These are phyloP conservation scores for Arenicola marina DNA, from an alignment of 2,888 invertebrate genomes.

Conservation along the genomic window DNA sequence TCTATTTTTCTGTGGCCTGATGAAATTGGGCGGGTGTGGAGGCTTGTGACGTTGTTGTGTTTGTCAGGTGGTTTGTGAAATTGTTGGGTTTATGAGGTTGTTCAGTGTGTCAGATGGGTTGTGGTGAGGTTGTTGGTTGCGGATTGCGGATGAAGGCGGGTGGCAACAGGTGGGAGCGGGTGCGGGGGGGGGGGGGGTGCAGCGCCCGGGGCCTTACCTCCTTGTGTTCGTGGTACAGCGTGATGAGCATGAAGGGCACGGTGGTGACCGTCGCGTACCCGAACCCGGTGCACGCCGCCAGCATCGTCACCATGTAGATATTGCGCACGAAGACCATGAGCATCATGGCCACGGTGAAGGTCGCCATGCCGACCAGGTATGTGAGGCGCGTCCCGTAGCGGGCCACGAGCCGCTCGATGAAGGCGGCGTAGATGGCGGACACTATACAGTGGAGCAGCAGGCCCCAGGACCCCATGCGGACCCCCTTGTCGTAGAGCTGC, in stretches of 20 bases:
- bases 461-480: conserved; percentile 95
- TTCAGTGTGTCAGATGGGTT: too few species aligned
- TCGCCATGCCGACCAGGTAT: conserved; percentile 53
- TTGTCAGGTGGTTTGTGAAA: too few species aligned
- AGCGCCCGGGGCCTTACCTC: conserved; percentile 74
- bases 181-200: too few species aligned
- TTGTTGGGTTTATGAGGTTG: too few species aligned
- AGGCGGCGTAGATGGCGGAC: conserved; percentile 72
- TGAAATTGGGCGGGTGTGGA: too few species aligned
- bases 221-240: conserved; percentile 90
- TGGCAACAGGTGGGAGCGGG: too few species aligned
- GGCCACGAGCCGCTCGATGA: conserved; percentile 84
- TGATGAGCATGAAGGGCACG: conserved; percentile 91
- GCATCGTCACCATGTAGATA: conserved; percentile 79
- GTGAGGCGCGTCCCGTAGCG: conserved; percentile 63
- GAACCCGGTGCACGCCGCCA: conserved; percentile 87
- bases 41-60: too few species aligned
- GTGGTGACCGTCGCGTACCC: conserved; percentile 97
- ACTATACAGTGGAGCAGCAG: conserved; percentile 88
- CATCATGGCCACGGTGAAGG: conserved; percentile 77
- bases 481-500: conserved; percentile 80
- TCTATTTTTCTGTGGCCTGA: too few species aligned
- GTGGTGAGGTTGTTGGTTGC: too few species aligned
- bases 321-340: conserved; percentile 81
- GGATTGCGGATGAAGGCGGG: too few species aligned